Evolutionary conservation across 1,140 invertebrate genomes (phyloP), one percentile per base, ranked within the genome.

Genomic region (Lordiphosa collinella): DNA sequence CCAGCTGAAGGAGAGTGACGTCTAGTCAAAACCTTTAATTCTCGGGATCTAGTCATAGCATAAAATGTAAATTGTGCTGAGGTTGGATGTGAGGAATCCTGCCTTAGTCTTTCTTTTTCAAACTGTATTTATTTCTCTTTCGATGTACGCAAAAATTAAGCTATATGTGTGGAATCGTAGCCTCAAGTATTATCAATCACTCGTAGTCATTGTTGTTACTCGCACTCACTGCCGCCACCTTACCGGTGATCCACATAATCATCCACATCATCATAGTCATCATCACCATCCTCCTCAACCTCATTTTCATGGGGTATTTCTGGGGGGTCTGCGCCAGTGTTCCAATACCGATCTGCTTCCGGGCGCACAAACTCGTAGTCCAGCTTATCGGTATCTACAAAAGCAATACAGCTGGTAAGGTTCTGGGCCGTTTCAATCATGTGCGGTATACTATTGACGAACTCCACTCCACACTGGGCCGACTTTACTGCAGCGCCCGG

Each of bases 1-100:
- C 29, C 86, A 88, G 52, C 59, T 80, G 6, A 88, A 87, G 37
- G 86, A 87, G 55, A 88, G 86, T 59, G 80, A 85, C 40, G 79
- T 85, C 65, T 85, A 85, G 79, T 84, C 72, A 61, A 34, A 37
- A 29, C 31, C 4, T 35, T 18, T 51, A 75, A 60, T 47, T 55
- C 53, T 10, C 64, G 59, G 61, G 63, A 67, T 69, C 66, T 84
- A 84, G 72, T 76, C 74, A 84, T 57, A 57, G 40, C n/a, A 32
- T 22, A 37, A 12, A 4, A 34, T 37, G 35, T 47, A 16, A 35
- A 4, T 48, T 10, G 9, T 22, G n/a, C 4, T 25, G 14, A 10
- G 16, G 14, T 7, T 12, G 32, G 7, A 10, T 29, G 5, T 6
- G 6, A 38, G 10, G 14, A 16, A 16, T 16, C 14, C 14, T 16